Base-by-base conservation (phyloP, 64 coral and sea anemone species). In the Stylophora pistillata region DNA sequence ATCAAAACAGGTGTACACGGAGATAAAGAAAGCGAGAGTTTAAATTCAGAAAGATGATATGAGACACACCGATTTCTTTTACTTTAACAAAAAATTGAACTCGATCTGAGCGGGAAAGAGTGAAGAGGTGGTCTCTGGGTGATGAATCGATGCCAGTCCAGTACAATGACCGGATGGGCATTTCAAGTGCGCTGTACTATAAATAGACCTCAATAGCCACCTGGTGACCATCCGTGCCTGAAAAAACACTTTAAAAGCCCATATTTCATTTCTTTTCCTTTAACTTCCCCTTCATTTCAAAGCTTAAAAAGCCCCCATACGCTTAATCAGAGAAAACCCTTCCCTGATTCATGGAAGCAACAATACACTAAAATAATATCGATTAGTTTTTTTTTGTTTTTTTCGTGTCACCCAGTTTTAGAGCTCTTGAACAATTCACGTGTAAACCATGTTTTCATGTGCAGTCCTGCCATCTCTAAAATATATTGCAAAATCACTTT, bases 131-230 rank as follows among this genome's bases (percentile, higher is more conserved):
- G 58, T 58, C 64, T 64, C 78, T 82, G n/a, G 20, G 17, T 9
- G 16, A 30, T 53, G 34, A 21, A 68, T 11, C 13, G 23, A 25
- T 78, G 16, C 55, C 20, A 14, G 34, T 14, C 18, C 26, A 23
- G 20, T 25, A 26, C 37, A 47, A 47, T 47, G 37, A 47, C 37
- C 37, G 41, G 32, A 41, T 41, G 74, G 74, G 53, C 53, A 76
- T 76, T 76, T 78, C n/a, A 57, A 60, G 77, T 25, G 18, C 56
- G 30, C 14, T 18, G 26, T 69, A 34, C 80, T 84, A 84, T 13
- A 84, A 55, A 84, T 84, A 84, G 62, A 60, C 15, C 5, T 18
- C 15, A 84, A n/a, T 25, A 14, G 23, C 34, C 15, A 69, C 61
- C 80, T 69, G 62, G 62, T 84, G 80, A 12, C 14, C 21, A 12